Conservation (phyloP, 2,113 vertebrate species). For the Chelonoidis abingdonii region DNA sequence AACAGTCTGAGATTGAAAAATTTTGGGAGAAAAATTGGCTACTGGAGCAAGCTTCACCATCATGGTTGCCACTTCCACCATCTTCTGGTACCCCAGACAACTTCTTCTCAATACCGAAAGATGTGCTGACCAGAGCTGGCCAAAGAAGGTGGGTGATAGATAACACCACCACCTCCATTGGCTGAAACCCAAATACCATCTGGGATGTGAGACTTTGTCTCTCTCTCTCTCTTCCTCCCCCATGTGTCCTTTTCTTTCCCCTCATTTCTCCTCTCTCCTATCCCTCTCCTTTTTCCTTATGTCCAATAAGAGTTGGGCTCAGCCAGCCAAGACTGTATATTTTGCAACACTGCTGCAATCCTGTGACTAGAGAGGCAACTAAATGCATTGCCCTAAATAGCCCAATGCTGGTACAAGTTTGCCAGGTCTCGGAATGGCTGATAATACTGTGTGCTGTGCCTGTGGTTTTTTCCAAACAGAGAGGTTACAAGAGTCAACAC, state of each 20-base stretch:
- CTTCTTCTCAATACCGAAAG: background rate
- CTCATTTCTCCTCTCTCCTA: background rate
- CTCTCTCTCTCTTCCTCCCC: background rate
- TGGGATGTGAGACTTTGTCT: too few relatives aligned
- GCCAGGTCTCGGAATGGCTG: background rate
- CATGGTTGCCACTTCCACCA: background rate
- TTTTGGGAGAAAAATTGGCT: background rate
- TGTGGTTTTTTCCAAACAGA: background rate
- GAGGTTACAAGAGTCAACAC: background rate
- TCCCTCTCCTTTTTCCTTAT: background rate
- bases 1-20: background rate
- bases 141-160: background rate
- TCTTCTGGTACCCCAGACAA: background rate
- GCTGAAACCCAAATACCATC: background rate
- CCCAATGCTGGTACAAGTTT: background rate
- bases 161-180: background rate
- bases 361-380: background rate
- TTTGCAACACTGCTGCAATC: background rate
- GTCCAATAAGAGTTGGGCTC: background rate
- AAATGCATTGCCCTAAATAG: background rate
- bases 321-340: background rate
- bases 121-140: background rate
- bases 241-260: background rate
- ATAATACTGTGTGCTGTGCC: background rate
- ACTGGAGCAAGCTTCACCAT: background rate